Evolutionary conservation across 2,113 vertebrate species (phyloP), one percentile per base, ranked within the genome.

Genomic region (Sebastes fasciatus): DNA sequence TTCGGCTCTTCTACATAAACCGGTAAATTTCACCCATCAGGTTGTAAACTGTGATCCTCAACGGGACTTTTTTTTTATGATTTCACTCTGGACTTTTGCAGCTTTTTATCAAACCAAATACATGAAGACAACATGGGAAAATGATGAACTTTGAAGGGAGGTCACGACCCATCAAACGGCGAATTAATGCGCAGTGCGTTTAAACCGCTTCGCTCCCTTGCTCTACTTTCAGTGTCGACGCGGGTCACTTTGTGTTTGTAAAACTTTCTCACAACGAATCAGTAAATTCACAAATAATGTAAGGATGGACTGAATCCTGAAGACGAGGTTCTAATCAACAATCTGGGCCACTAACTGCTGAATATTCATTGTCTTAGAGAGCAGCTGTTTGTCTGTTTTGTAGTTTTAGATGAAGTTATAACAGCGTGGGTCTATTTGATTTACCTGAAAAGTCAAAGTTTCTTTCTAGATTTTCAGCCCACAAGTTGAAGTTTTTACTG

Each of bases 51-150:
- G 48, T 61, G 42, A 77, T 60, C 4, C 3, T 62, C 2, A 13
- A 5, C 1, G 5, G 4, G 5, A 42, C 0, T n/a, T 6, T 58
- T 52, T 23, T 23, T 23, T 66, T 14, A 52, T 68, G 21, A 68
- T 23, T 69, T 70, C 17, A 26, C 40, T 61, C 40, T 64, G 63
- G 12, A 84, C 57, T 72, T 61, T 54, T 77, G 63, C 71, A 81
- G 71, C 54, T 64, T 80, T 52, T 79, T 45, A 65, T 77, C 16
- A 86, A 84, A 62, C 84, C 84, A 91, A 90, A 87, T 67, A 88
- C 75, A 61, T 48, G 40, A 83, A 83, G 40, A 61, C 61, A 64
- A 68, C 62, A 34, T 17, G 76, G 80, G 73, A 42, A 86, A 80
- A 69, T 21, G 17, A 69, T 73, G 67, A 85, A 84, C 58, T 86